phyloP scores from a whole-genome alignment of 2,888 invertebrate genomes.

The Smittia aterrima region DNA sequence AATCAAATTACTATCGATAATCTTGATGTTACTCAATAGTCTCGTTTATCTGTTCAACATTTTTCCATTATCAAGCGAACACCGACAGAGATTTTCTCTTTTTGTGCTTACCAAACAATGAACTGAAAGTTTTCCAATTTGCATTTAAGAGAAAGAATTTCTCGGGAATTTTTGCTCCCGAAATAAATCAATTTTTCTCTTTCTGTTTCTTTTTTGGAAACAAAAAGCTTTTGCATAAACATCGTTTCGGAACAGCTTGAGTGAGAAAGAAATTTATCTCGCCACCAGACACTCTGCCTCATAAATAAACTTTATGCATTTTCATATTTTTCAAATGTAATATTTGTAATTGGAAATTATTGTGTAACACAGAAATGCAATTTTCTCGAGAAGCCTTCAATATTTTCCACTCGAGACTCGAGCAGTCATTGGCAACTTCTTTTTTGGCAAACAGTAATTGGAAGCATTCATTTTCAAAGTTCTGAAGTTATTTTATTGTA shows the following conservation, averaged over 20 bases:
- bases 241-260: not conserved
- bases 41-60: not conserved
- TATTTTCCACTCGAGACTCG: not conserved
- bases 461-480: too few relatives aligned
- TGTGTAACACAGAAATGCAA: slow-evolving; percentile 13
- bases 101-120: not conserved
- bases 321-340: slow-evolving; percentile 31
- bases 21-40: not conserved
- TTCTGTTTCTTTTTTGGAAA: not conserved
- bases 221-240: not conserved
- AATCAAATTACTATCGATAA: not conserved
- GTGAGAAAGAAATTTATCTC: not conserved
- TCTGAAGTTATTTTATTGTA: not conserved
- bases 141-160: slow-evolving; percentile 18
- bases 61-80: not conserved
- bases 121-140: slow-evolving; percentile 35
- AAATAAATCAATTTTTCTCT: slow-evolving; percentile 24
- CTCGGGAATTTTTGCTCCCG: not conserved
- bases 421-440: not conserved
- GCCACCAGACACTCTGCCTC: not conserved
- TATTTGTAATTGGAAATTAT: slow-evolving; percentile 38
- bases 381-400: not conserved
- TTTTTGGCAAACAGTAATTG: slow-evolving; percentile 18
- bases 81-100: too few relatives aligned
- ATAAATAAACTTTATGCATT: slow-evolving; percentile 33